phyloP scores from a whole-genome alignment of 2,797 vertebrate species.

The Epinephelus awoara region DNA sequence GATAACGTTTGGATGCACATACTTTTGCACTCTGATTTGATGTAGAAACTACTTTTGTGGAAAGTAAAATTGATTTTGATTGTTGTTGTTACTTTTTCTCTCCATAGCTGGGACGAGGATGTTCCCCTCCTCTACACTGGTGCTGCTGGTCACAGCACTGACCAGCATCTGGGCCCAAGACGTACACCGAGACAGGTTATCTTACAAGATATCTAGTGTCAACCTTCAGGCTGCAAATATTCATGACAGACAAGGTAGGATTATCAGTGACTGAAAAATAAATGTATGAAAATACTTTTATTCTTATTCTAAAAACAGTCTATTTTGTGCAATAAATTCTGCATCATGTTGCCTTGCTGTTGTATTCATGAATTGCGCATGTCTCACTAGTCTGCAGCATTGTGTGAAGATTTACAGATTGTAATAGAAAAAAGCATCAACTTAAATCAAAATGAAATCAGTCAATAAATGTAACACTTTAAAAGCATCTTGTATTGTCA shows the following conservation, averaged over 20 bases:
- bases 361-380: not conserved
- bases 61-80: not conserved
- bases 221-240: constrained; percentile 80
- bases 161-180: constrained; percentile 85
- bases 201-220: constrained; percentile 75
- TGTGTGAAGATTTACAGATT: not conserved
- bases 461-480: not conserved
- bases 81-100: constrained; percentile 32
- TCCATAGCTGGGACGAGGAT: constrained; percentile 74
- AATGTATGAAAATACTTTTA: not conserved
- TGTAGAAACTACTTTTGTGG: not conserved
- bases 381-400: not conserved
- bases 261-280: not conserved
- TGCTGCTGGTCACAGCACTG: constrained; percentile 85
- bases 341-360: not conserved
- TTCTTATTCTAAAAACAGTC: not conserved
- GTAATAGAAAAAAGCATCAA: not conserved
- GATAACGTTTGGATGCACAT: not conserved
- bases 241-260: constrained; percentile 89
- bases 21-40: not conserved
- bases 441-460: not conserved
- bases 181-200: constrained; percentile 80
- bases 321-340: not conserved
- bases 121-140: constrained; percentile 76
- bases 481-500: not conserved